Percentiles rank a stretch among this genome's conserved stretches.
These are phyloP conservation scores for Chrysopilus asiliformis DNA, from an alignment of 2,888 invertebrate species.

Conservation along the genomic window DNA sequence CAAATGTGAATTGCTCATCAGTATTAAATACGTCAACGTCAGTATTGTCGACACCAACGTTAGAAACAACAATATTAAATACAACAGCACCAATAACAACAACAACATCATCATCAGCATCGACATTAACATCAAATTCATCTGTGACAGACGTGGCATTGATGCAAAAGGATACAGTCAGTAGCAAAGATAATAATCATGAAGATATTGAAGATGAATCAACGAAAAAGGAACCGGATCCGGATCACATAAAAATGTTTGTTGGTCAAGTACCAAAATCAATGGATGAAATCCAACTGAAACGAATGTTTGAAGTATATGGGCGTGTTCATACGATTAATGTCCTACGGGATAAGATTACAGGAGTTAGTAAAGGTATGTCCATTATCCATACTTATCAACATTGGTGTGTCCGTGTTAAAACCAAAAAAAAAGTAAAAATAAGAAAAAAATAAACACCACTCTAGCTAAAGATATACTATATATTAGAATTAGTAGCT, in stretches of 20 bases:
- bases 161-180: constrained; percentile 9
- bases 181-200: neutral
- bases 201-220: constrained; percentile 18
- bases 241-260: constrained; percentile 98
- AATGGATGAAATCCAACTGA: constrained; percentile 92
- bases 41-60: constrained; percentile 16
- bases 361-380: constrained; percentile 94
- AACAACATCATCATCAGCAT: constrained; percentile 11
- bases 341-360: constrained; percentile 93
- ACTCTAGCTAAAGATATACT: no score
- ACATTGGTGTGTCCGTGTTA: no score
- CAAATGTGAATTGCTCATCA: constrained; percentile 9
- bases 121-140: no score
- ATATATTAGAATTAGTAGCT: no score
- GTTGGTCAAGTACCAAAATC: constrained; percentile 93
- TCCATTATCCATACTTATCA: no score
- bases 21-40: no score
- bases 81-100: constrained; percentile 11
- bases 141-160: neutral
- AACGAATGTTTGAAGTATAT: constrained; percentile 90
- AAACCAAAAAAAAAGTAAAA: no score
- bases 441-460: no score
- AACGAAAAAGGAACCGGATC: constrained; percentile 70
- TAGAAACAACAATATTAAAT: constrained; percentile 11
- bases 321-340: constrained; percentile 95